phyloP scores from a whole-genome alignment of 2,888 invertebrate species.

The Volucella inanis region DNA sequence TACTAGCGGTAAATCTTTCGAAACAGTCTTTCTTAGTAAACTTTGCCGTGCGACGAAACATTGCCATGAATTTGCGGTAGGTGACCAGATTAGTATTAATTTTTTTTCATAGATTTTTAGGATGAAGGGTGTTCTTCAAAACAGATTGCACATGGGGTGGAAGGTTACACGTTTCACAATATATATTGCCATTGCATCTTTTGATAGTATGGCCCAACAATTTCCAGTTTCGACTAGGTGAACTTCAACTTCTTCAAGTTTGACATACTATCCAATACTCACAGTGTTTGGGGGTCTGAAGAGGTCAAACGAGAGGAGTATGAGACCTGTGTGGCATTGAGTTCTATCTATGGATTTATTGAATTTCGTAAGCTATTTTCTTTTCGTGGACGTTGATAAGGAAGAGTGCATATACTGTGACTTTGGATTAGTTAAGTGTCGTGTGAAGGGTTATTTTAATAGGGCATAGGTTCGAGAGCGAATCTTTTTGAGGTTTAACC shows the following conservation, averaged over 20 bases:
- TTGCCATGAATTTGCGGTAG: slow-evolving; percentile 6
- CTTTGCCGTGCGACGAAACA: slow-evolving; percentile 17
- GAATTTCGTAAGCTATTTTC: background rate
- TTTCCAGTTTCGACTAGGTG: background rate
- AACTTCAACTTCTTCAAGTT: background rate
- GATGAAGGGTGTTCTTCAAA: background rate
- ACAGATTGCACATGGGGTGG: background rate
- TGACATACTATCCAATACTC: background rate
- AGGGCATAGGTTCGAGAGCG: slow-evolving; percentile 1
- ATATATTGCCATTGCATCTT: background rate
- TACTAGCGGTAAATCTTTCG: slow-evolving; percentile 26
- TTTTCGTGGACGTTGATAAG: slow-evolving; percentile 2
- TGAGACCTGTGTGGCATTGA: too few species aligned
- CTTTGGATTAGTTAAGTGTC: background rate
- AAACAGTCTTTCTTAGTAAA: slow-evolving; percentile 1
- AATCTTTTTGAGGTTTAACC: slow-evolving; percentile 5
- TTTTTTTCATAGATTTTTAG: background rate
- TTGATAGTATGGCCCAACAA: background rate
- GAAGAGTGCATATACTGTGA: slow-evolving; percentile 8
- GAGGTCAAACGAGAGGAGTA: slow-evolving; percentile 13
- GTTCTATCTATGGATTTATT: background rate
- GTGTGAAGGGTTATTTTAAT: background rate
- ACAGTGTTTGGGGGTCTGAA: slow-evolving; percentile 1
- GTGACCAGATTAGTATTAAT: background rate
- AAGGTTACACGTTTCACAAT: background rate